Base-by-base conservation (phyloP, 2,797 vertebrate genomes). In the Pristis pectinata region DNA sequence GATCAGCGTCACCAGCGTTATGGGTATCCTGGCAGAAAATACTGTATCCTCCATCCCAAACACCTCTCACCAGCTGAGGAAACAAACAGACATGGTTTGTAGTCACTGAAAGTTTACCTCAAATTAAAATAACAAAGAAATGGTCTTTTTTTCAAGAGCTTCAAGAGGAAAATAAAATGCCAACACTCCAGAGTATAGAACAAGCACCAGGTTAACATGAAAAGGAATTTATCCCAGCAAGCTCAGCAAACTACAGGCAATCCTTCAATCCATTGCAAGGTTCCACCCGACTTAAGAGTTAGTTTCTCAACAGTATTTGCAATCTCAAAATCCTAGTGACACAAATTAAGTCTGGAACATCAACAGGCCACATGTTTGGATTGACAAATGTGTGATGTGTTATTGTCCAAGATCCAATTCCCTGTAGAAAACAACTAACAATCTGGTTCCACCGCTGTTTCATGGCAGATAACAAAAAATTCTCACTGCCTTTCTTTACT, bases 11-110 rank as follows among this genome's bases (percentile, higher is more conserved):
- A 94, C 97, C 98, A 80, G 97, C 97, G 6, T 98, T 98, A 96
- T 97, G 98, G 0, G 98, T 99, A 96, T 99, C 96, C 96, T 99
- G 99, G 96, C 99, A 99, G 97, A 98, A 98, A 96, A 99, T 98
- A 97, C 97, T 98, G 97, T 99, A 99, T 94, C 96, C 97, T 94
- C 98, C 98, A 95, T 98, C 96, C 98, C 97, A 98, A 83, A 98
- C 98, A 96, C 98, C 97, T 0, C 97, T 96, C 95, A 98, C 96
- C 95, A 99, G 97, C 99, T 99, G 95, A 94, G 94, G 94, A 97
- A 95, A 95, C 37, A 94, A 72, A 94, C 2, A 94, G 76, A 87
- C 70, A 70, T 7, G 72, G 17, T 70, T 41, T 61, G 77, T 94
- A 49, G 64, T n/a, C 15, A 37, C 30, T 80, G 94, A 0, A 30